Evolutionary conservation across 2,888 invertebrate genomes (phyloP).

Genomic region (Drosophila borborema): DNA sequence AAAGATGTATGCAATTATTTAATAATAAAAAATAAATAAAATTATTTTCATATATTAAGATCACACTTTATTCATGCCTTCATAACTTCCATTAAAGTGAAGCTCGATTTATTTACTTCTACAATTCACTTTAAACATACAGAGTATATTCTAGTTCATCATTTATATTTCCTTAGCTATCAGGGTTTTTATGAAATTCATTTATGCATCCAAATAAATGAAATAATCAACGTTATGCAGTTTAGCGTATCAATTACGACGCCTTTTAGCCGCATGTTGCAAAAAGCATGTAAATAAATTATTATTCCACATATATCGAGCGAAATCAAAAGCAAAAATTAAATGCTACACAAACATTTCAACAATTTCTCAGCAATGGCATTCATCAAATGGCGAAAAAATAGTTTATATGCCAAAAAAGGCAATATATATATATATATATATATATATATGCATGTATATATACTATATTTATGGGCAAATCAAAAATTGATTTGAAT

Average conservation of each 20-base stretch:
- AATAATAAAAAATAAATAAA: too few relatives aligned
- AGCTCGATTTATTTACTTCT: too few relatives aligned
- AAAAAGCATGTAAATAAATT: conserved; percentile 68
- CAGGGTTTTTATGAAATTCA: conserved; percentile 33
- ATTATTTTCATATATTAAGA: too few relatives aligned
- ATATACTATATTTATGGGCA: conserved; percentile 11
- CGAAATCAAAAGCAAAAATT: conserved; percentile 20
- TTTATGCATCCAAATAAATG: conserved; percentile 65
- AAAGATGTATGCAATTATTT: too few relatives aligned
- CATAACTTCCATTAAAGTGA: too few relatives aligned
- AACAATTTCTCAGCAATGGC: conserved; percentile 10
- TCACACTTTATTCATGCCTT: too few relatives aligned
- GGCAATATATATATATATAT: neutral
- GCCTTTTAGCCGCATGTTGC: conserved; percentile 42
- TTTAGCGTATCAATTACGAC: conserved; percentile 78
- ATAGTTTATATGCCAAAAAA: too few relatives aligned
- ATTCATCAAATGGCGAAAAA: conserved; percentile 24
- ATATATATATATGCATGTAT: neutral
- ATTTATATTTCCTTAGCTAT: neutral
- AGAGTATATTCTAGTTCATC: conserved; percentile 1
- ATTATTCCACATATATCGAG: conserved; percentile 53
- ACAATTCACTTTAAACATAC: neutral
- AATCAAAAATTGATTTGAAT: conserved; percentile 80
- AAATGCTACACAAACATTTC: conserved; percentile 31
- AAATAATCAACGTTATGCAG: conserved; percentile 76